Base-by-base conservation (phyloP, 23 tunicate genomes). In the Styela clava region DNA sequence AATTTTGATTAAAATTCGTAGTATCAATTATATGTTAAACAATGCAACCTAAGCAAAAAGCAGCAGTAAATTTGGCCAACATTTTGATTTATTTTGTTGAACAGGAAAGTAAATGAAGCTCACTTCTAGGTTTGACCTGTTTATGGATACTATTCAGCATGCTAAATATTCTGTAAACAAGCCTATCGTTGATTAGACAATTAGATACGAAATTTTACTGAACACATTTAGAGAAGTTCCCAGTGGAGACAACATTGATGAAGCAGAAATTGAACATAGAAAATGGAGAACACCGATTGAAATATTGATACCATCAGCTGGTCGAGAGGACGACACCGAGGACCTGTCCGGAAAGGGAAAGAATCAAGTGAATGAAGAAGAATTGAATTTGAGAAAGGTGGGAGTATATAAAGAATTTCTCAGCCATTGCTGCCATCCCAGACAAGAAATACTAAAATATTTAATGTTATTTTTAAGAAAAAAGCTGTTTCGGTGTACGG, bases 241-340 rank as follows among this genome's bases (percentile, higher is more conserved):
- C 16, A 85, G 72, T 72, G 97, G 90, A 2, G 64, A 86, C 18
- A 65, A 35, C 1, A 44, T 76, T 24, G 79, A 85, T 22, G 90
- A 91, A 25, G 62, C 62, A 18, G 87, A 83, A 12, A 52, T 7
- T 25, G 90, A 91, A 18, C 89, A 84, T 9, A 69, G 97, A 76
- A 85, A 85, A 71, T 91, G 97, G 97, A 35, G 87, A 67, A 82
- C 97, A 19, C 97, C 97, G 26, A 71, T 85, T 22, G 97, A 91
- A 70, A 91, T 91, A 24, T 70, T 91, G 20, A 16, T 76, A 35
- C 81, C 81, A 18, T 37, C 65, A 25, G 65, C 24, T 20, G 81
- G 81, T 20, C 1, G 65, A 29, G 81, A 76, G 0, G 81, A 76
- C 81, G 81, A 76, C 32, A 67, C 56, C 12, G 56, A 7, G 12